Evolutionary conservation across 1,140 invertebrate genomes (phyloP).

Genomic region (Babylonia areolata): DNA sequence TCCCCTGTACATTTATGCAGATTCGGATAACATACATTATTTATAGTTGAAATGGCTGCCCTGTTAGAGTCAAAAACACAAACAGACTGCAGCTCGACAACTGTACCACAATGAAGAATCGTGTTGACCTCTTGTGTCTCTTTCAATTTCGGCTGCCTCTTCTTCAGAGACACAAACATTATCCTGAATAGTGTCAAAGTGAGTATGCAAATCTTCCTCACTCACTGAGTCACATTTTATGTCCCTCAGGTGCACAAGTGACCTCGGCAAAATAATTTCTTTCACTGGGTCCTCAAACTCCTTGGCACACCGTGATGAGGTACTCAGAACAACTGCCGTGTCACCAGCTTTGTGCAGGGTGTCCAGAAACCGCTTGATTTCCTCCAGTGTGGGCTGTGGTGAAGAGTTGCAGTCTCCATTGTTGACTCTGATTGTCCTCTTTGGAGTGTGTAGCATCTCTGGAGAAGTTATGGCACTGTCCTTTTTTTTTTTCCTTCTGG

Average conservation of each 20-base stretch:
- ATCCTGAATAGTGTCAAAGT: not conserved
- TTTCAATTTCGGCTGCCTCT: constrained; percentile 29
- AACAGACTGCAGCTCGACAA: constrained; percentile 30
- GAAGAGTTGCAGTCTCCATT: not conserved
- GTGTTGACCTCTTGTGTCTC: constrained; percentile 22
- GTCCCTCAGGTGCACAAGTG: not conserved
- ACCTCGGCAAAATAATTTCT: not conserved
- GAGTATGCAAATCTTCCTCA: not conserved
- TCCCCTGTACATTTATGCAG: constrained; percentile 6
- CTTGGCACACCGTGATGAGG: not conserved
- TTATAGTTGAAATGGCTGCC: constrained; percentile 31
- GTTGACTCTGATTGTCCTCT: not conserved
- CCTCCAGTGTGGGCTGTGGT: not conserved
- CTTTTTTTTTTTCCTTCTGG: not conserved
- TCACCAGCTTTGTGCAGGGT: not conserved
- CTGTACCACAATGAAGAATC: constrained; percentile 33
- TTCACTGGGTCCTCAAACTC: not conserved
- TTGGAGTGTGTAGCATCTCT: not conserved
- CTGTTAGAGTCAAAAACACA: not conserved
- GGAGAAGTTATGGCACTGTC: not conserved
- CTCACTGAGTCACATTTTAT: not conserved
- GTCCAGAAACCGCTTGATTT: not conserved
- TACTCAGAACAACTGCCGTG: not conserved
- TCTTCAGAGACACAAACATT: not conserved
- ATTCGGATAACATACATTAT: constrained; percentile 22